phyloP scores from a whole-genome alignment of 2,113 vertebrate species.

The Melanerpes formicivorus region DNA sequence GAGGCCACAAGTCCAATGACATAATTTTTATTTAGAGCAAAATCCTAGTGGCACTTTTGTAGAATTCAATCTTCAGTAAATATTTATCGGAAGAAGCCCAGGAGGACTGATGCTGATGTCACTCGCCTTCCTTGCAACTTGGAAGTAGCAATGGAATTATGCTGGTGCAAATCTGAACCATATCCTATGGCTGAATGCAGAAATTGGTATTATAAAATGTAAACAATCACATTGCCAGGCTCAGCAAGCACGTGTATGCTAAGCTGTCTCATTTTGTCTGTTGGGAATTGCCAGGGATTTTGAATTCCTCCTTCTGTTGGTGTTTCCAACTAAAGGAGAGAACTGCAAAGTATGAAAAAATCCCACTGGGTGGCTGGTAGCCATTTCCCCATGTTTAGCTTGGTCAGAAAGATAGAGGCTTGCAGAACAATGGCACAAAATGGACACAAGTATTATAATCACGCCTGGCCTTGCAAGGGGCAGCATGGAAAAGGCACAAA shows the following conservation, averaged over 20 bases:
- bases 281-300: not conserved
- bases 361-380: not conserved
- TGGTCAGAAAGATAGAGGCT: not conserved
- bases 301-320: not conserved
- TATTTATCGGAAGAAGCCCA: conserved; percentile 39
- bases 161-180: not conserved
- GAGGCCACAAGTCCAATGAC: conserved; percentile 76
- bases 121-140: not conserved
- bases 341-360: not conserved
- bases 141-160: not conserved
- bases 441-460: not conserved
- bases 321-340: not conserved
- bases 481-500: not conserved
- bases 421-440: not conserved
- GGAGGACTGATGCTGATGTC: not conserved
- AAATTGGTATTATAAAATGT: not conserved
- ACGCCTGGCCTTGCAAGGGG: not conserved
- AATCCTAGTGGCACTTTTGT: conserved; percentile 64
- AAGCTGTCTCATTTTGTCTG: not conserved
- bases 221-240: not conserved
- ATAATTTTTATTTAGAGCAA: conserved; percentile 78
- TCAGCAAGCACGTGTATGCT: not conserved
- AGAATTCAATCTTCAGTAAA: conserved; percentile 36
- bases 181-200: not conserved
- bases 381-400: not conserved